phyloP scores from a whole-genome alignment of 2,888 invertebrate species.

The Crioceris asparagi region DNA sequence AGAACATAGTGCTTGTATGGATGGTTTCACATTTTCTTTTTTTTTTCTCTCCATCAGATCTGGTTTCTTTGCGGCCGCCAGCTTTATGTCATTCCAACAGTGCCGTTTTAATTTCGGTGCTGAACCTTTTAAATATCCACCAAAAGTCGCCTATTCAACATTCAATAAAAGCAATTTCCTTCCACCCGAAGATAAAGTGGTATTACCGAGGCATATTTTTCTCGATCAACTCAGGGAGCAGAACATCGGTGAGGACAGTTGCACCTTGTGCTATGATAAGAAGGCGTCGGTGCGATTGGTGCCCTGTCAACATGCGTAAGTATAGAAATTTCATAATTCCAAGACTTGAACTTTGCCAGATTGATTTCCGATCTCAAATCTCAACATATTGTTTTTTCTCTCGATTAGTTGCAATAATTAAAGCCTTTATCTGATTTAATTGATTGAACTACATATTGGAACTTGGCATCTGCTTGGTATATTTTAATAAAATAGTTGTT shows the following conservation, averaged over 20 bases:
- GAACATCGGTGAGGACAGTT: constrained; percentile 71
- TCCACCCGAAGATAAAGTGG: constrained; percentile 61
- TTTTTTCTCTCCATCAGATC: constrained; percentile 54
- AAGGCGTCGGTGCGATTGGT: constrained; percentile 61
- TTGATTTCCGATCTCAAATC: too few relatives aligned
- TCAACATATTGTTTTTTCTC: too few relatives aligned
- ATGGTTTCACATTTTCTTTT: too few relatives aligned
- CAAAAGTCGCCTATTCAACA: constrained; percentile 51
- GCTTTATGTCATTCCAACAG: constrained; percentile 95
- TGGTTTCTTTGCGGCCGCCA: constrained; percentile 90
- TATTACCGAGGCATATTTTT: constrained; percentile 73
- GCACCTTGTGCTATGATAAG: constrained; percentile 78
- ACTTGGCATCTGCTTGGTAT: too few relatives aligned
- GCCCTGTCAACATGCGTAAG: constrained; percentile 78
- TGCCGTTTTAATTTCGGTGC: constrained; percentile 88
- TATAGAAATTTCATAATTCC: too few relatives aligned
- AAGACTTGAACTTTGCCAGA: too few relatives aligned
- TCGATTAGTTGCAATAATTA: too few relatives aligned
- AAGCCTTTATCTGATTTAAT: too few relatives aligned
- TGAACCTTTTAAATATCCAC: constrained; percentile 67
- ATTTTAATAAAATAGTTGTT: too few relatives aligned
- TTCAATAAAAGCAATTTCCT: constrained; percentile 74
- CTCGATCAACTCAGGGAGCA: constrained; percentile 62
- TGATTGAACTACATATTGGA: too few relatives aligned
- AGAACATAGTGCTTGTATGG: too few relatives aligned